phyloP scores from a whole-genome alignment of 1,140 invertebrate genomes.

The Nymphalis io region DNA sequence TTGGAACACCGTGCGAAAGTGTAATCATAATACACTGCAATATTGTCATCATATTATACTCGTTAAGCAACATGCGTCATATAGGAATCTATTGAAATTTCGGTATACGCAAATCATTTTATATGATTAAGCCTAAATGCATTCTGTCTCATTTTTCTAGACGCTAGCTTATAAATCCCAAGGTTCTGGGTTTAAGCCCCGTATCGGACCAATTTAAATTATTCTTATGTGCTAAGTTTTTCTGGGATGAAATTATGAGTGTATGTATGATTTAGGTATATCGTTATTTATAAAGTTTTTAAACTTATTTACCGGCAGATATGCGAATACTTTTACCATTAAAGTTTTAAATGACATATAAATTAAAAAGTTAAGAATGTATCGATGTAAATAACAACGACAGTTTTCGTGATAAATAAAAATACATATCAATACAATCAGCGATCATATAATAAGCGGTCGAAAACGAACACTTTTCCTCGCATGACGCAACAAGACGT shows the following conservation, averaged over 20 bases:
- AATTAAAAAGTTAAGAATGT: not conserved
- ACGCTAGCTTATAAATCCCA: too few species aligned
- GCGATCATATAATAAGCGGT: constrained; percentile 33
- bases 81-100: constrained; percentile 9
- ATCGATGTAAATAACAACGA: not conserved
- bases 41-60: not conserved
- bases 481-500: constrained; percentile 45
- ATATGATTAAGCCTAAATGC: too few species aligned
- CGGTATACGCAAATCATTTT: not conserved
- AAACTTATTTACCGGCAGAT: too few species aligned
- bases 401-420: constrained; percentile 1
- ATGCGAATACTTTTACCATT: not conserved
- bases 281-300: too few species aligned
- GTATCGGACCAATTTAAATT: too few species aligned
- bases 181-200: too few species aligned
- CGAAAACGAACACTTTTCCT: constrained; percentile 49
- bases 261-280: too few species aligned
- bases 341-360: too few species aligned
- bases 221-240: too few species aligned
- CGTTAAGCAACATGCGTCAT: not conserved
- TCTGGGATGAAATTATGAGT: too few species aligned
- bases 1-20: constrained; percentile 3
- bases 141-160: too few species aligned
- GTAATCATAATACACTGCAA: not conserved
- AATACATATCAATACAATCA: constrained; percentile 7